Conservation (phyloP, 2,797 vertebrate genomes). For the Micropoecilia bifurca region DNA sequence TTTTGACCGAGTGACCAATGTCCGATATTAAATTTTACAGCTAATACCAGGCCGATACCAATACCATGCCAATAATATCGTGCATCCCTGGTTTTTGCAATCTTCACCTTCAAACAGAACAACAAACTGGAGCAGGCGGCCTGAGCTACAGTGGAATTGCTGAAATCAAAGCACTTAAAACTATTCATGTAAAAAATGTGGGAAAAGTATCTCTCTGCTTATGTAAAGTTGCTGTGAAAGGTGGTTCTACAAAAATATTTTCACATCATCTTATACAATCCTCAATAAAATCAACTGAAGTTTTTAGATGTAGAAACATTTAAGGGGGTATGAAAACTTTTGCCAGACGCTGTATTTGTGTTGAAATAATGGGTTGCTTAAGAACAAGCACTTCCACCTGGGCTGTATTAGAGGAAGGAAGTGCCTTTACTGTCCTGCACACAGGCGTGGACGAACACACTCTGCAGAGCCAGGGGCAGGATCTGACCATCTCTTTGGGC, state of each 20-base stretch:
- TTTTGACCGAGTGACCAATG: too few species aligned
- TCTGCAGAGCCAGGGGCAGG: constrained; percentile 54
- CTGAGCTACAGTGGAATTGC: not conserved
- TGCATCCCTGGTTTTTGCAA: not conserved
- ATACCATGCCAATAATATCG: too few species aligned
- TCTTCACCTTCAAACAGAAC: not conserved
- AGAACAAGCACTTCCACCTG: constrained; percentile 72
- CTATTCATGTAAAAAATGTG: not conserved
- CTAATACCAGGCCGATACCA: too few species aligned
- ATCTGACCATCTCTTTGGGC: constrained; percentile 74
- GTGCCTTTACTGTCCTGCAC: constrained; percentile 70
- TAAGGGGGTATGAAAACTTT: not conserved
- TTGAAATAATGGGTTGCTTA: constrained; percentile 42
- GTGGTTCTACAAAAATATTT: not conserved
- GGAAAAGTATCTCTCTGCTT: not conserved
- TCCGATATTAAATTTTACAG: too few species aligned
- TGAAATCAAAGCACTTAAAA: not conserved
- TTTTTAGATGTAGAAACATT: not conserved
- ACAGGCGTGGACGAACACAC: constrained; percentile 34
- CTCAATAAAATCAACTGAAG: not conserved
- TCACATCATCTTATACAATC: not conserved
- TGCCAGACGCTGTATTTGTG: not conserved
- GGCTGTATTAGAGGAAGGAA: constrained; percentile 75
- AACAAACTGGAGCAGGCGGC: not conserved
- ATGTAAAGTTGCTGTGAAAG: not conserved